These are phyloP conservation scores for human (Homo sapiens) DNA, from an alignment of 2,113 vertebrate species.

Conservation along the genomic window DNA sequence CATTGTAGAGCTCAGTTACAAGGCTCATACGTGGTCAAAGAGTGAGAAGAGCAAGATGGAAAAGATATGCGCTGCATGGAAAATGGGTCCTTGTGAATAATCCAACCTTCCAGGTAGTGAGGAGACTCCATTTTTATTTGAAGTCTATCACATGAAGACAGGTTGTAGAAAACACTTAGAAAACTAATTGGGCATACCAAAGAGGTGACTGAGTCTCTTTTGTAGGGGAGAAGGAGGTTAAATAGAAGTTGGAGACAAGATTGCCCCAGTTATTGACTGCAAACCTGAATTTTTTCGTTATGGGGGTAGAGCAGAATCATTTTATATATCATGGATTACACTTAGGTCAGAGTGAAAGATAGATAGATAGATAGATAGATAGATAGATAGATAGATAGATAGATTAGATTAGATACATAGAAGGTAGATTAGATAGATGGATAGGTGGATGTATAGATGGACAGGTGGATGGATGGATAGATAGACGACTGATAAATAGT, in stretches of 20 bases:
- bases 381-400: background rate
- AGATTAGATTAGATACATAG: no score
- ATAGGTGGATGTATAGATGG: no score
- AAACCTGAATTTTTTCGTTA: background rate
- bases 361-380: no score
- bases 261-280: background rate
- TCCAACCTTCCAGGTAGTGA: no score
- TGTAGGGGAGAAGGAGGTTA: no score
- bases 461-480: no score
- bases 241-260: background rate
- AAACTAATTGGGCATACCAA: rapidly evolving
- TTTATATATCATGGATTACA: background rate
- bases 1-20: rapidly evolving
- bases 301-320: background rate
- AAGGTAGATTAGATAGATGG: no score
- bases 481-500: no score
- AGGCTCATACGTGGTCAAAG: no score
- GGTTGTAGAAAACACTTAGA: background rate
- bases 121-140: no score
- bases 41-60: background rate
- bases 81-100: background rate
- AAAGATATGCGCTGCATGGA: rapidly evolving
- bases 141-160: background rate
- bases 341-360: background rate
- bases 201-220: no score